Conservation (phyloP, 2,888 invertebrate species). For the Resseliella maxima region DNA sequence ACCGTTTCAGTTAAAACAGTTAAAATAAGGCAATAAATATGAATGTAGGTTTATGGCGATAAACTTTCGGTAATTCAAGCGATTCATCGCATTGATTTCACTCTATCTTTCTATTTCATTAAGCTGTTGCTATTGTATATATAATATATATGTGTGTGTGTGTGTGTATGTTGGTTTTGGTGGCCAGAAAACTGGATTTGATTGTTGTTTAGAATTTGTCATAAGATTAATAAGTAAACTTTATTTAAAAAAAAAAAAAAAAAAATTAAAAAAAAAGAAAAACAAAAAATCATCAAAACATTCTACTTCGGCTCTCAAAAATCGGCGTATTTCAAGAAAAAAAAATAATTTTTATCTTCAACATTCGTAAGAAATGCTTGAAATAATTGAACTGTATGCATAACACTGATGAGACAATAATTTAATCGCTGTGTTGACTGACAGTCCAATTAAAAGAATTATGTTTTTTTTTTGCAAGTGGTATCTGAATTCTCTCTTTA, state of each 20-base stretch:
- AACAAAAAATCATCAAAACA: conserved; percentile 19
- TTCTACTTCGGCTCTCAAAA: conserved; percentile 33
- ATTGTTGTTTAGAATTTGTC: neutral
- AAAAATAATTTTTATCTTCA: neutral
- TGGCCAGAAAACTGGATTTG: neutral
- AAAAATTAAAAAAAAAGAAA: neutral
- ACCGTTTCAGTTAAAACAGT: conserved; percentile 44
- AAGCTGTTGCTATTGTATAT: neutral
- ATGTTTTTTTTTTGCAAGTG: neutral
- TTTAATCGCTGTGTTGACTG: neutral
- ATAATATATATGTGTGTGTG: neutral
- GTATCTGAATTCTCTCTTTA: neutral
- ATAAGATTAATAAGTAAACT: neutral
- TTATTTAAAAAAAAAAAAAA: neutral
- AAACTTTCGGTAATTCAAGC: neutral
- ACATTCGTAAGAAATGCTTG: neutral
- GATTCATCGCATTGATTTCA: neutral
- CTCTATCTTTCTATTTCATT: neutral
- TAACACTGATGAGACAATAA: neutral
- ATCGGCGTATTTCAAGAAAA: conserved; percentile 19
- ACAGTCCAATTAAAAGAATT: neutral
- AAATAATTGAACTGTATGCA: neutral
- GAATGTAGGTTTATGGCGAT: neutral
- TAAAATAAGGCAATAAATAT: conserved; percentile 53
- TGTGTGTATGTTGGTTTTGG: neutral